phyloP scores from a whole-genome alignment of 2,797 vertebrate species.

The Pygocentrus nattereri region DNA sequence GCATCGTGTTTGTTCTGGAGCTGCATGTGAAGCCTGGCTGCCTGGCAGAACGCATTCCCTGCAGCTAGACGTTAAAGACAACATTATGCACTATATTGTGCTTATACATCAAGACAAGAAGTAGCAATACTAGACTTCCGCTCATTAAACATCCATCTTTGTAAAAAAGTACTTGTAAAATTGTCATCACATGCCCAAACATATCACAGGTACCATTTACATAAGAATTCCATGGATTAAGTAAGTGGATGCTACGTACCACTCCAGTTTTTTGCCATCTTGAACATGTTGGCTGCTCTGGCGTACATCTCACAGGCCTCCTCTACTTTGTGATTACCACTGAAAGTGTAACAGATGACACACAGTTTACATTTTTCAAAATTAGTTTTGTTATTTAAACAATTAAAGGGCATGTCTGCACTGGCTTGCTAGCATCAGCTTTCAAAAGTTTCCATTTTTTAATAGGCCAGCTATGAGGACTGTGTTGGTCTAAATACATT shows the following conservation, averaged over 20 bases:
- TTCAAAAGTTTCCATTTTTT: not conserved
- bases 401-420: no score
- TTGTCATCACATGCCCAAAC: not conserved
- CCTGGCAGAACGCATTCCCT: conserved; percentile 95
- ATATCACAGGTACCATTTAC: not conserved
- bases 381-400: not conserved
- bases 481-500: not conserved
- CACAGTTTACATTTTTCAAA: not conserved
- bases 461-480: not conserved
- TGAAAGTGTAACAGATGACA: conserved; percentile 61
- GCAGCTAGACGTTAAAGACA: conserved; percentile 79
- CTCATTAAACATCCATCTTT: not conserved
- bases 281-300: conserved; percentile 99
- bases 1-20: conserved; percentile 98
- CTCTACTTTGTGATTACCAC: conserved; percentile 94
- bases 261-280: conserved; percentile 99
- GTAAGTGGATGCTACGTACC: conserved; percentile 77
- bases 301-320: conserved; percentile 99
- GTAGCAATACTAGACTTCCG: not conserved
- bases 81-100: not conserved
- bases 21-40: conserved; percentile 95
- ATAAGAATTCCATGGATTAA: not conserved
- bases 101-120: not conserved
- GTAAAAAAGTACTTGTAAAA: not conserved
- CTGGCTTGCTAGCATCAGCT: no score